phyloP scores from a whole-genome alignment of 1,140 invertebrate species.

The Drosophila ananassae region DNA sequence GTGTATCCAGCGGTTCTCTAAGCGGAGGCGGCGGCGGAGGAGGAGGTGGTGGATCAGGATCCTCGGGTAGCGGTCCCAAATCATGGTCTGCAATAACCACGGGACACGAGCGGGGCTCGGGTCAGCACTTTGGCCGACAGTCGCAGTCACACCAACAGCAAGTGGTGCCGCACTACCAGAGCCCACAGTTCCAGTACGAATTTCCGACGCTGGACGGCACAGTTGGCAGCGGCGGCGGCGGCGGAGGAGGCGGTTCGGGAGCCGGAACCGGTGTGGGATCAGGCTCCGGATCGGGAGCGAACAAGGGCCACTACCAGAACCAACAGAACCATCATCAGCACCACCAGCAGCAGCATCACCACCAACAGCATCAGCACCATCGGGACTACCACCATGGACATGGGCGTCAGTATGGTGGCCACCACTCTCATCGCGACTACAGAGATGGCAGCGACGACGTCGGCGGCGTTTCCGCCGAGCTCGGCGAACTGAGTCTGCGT shows the following conservation, averaged over 20 bases:
- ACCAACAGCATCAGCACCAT: constrained; percentile 69
- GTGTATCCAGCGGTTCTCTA: constrained; percentile 23
- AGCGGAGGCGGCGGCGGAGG: constrained; percentile 13
- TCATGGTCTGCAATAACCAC: constrained; percentile 84
- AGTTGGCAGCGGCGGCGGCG: constrained; percentile 80
- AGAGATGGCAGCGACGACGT: constrained; percentile 75
- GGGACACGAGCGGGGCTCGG: constrained; percentile 71
- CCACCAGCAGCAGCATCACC: constrained; percentile 60
- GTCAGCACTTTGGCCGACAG: constrained; percentile 37
- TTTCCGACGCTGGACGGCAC: constrained; percentile 90
- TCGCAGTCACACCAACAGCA: constrained; percentile 41
- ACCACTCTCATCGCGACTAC: constrained; percentile 68
- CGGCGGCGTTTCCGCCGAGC: constrained; percentile 40
- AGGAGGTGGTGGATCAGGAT: constrained; percentile 20
- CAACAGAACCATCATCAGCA: constrained; percentile 66
- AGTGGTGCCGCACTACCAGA: constrained; percentile 83
- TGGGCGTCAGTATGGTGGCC: constrained; percentile 65
- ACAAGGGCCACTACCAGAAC: constrained; percentile 52
- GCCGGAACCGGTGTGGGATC: constrained; percentile 18
- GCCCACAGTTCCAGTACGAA: constrained; percentile 92
- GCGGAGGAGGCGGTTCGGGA: constrained; percentile 57
- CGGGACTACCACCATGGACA: constrained; percentile 66
- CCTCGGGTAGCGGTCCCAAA: constrained; percentile 69
- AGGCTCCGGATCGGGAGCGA: constrained; percentile 24
- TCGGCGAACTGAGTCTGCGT: constrained; percentile 77